Conservation (phyloP, 2,797 vertebrate genomes). For the Thalassophryne amazonica region DNA sequence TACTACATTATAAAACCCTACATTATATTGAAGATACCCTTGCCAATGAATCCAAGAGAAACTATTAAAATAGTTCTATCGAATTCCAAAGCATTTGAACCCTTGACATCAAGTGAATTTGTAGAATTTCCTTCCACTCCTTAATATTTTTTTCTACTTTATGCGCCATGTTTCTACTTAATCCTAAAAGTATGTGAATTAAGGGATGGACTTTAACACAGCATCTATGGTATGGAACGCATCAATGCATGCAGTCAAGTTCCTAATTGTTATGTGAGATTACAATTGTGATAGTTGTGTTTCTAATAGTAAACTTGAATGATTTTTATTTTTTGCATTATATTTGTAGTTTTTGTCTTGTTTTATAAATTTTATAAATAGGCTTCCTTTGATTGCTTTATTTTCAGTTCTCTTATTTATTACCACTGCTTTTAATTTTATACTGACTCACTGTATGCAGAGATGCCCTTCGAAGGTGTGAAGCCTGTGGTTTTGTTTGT, state of each 20-base stretch:
- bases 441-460: conserved; percentile 78
- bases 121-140: conserved; percentile 57
- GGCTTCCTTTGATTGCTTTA: conserved; percentile 78
- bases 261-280: conserved; percentile 86
- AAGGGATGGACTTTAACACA: conserved; percentile 77
- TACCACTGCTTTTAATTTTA: conserved; percentile 76
- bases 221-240: conserved; percentile 85
- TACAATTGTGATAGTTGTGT: conserved; percentile 86
- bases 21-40: no score
- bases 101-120: conserved; percentile 39
- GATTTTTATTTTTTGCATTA: conserved; percentile 79
- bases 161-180: conserved; percentile 69
- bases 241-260: conserved; percentile 87
- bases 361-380: conserved; percentile 78
- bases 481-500: conserved; percentile 74
- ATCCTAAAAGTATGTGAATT: conserved; percentile 67
- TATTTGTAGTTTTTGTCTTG: conserved; percentile 82
- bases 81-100: neutral
- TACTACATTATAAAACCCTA: no score
- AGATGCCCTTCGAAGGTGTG: conserved; percentile 73
- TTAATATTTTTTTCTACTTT: conserved; percentile 64
- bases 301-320: conserved; percentile 86
- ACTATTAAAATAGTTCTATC: no score
- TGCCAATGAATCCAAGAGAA: no score
- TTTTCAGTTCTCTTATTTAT: conserved; percentile 70